A percentile compares a stretch with the other conserved stretches of the same genome.
Conservation (phyloP, 2,888 invertebrate genomes). For the Colostygia pectinataria region DNA sequence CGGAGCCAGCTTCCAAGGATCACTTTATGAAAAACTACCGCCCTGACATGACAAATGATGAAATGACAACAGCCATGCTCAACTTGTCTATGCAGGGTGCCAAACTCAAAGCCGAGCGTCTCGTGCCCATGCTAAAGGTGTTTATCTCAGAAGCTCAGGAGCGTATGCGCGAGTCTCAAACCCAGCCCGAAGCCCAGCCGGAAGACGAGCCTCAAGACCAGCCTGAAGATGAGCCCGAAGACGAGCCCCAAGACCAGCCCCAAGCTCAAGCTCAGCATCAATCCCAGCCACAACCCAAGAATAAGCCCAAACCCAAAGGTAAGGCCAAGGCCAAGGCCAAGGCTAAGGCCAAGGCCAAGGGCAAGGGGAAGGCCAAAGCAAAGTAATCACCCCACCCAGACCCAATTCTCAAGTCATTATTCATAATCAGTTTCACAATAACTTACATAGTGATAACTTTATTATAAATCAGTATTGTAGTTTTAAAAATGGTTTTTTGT, state of each 20-base stretch:
- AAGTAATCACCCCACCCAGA: too few relatives aligned
- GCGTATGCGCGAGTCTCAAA: background rate
- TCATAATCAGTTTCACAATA: background rate
- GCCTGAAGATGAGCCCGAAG: background rate
- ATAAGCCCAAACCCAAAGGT: background rate
- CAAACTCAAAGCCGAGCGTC: background rate
- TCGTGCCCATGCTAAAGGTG: conserved; percentile 4
- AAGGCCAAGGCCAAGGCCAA: background rate
- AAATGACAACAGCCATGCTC: conserved; percentile 1
- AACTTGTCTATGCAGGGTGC: conserved; percentile 4
- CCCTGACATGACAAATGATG: background rate
- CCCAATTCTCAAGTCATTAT: too few relatives aligned
- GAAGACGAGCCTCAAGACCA: background rate
- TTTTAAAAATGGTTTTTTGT: background rate
- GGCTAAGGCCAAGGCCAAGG: background rate
- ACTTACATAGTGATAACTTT: background rate
- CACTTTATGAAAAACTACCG: background rate
- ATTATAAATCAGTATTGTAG: conserved; percentile 1
- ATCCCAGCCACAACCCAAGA: background rate
- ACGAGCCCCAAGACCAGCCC: background rate
- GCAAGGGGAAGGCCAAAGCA: background rate
- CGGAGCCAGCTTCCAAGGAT: background rate
- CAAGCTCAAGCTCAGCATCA: background rate
- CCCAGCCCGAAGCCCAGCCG: background rate
- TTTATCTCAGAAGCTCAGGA: background rate